Evolutionary conservation across 2,888 invertebrate genomes (phyloP), one percentile per base, ranked within the genome.

Genomic region (Cantharis flavilabris): DNA sequence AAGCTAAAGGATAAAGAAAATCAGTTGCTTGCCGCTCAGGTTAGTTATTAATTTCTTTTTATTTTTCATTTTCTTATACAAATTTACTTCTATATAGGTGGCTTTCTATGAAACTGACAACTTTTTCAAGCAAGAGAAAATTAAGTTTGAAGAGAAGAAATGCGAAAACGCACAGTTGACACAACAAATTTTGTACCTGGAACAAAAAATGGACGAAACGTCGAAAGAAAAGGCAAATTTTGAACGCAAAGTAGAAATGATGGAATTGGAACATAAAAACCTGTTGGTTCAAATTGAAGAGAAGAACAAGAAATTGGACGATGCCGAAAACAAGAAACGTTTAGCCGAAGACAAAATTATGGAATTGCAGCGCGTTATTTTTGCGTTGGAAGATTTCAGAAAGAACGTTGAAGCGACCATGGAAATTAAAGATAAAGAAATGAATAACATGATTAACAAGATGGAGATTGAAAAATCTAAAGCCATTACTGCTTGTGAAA

Each of bases 1-100:
- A 84, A 87, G 75, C 83, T 89, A 28, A 85, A 86, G 10, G 88
- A 89, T 76, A 87, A 88, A 49, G 90, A 90, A 79, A 86, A 89
- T 65, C 87, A 88, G 73, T 85, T 89, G n/a, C 30, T 75, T 62
- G 72, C 78, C 11, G 67, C 75, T 14, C 80, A 79, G 72, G 76
- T 78, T 88, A 16, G 77, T 77, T 3, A 4, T 20, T 1, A 16
- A 5, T 7, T 49, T n/a, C 13, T 4, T 49, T n/a, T 49, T 7
- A 49, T 49, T 69, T 69, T 69, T 67, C 7, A 23, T n/a, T 18
- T 28, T 28, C 33, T 69, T 10, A n/a, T 69, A n/a, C 16, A n/a
- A 30, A 33, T 28, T 73, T 33, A 71, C 63, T 49, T 23, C 7
- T 16, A 16, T 3, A 23, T 20, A 77, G 75, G 70, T 75, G 67